phyloP scores from a whole-genome alignment of 1,140 invertebrate genomes.

The Temnothorax longispinosus region DNA sequence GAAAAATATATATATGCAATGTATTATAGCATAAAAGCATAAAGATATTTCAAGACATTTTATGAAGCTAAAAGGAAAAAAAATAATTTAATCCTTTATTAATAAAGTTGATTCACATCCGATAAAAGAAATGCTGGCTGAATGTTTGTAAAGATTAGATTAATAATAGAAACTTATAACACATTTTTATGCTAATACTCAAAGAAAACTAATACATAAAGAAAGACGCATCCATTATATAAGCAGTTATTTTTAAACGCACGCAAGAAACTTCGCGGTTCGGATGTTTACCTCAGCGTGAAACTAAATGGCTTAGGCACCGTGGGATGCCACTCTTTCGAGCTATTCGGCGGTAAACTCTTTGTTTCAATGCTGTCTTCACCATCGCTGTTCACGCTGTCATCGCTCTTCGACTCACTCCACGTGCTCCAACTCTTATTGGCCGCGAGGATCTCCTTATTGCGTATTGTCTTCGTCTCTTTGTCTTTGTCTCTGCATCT shows the following conservation, averaged over 20 bases:
- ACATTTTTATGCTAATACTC: background rate
- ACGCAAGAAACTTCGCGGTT: background rate
- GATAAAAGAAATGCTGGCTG: background rate
- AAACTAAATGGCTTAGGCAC: conserved; percentile 89
- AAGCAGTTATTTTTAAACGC: background rate
- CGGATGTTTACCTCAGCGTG: conserved; percentile 86
- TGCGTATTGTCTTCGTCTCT: conserved; percentile 75
- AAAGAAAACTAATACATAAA: background rate
- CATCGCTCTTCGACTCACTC: conserved; percentile 78
- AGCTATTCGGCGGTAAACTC: conserved; percentile 79
- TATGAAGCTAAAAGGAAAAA: background rate
- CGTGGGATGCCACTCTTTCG: conserved; percentile 85
- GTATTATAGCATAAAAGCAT: background rate
- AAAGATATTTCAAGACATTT: background rate
- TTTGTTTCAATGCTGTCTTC: conserved; percentile 81
- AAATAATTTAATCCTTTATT: background rate
- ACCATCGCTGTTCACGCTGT: conserved; percentile 76
- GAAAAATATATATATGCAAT: background rate
- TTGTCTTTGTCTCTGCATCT: conserved; percentile 78
- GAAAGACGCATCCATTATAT: background rate
- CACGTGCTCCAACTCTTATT: conserved; percentile 79
- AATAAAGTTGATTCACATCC: background rate
- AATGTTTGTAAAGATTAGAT: background rate
- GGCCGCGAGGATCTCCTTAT: conserved; percentile 79
- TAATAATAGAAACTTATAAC: background rate